phyloP scores from a whole-genome alignment of 2,888 invertebrate genomes.

The Odontocerum albicorne region DNA sequence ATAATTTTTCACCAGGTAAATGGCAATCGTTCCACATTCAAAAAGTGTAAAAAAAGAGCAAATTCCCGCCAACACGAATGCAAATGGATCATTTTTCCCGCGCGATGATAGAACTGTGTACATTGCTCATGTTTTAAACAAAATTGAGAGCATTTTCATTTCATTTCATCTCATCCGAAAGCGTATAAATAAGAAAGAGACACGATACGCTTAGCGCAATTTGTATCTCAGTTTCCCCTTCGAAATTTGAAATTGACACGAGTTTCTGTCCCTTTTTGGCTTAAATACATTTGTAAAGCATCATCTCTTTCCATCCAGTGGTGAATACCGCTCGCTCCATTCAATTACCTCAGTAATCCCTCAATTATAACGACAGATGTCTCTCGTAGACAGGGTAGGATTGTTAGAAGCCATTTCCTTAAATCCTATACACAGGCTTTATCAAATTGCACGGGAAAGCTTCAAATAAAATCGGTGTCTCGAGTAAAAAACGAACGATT shows the following conservation, averaged over 20 bases:
- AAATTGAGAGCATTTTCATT: not conserved
- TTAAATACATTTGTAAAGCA: constrained; percentile 26
- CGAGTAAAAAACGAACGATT: constrained; percentile 8
- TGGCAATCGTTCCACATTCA: not conserved
- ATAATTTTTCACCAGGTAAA: too few relatives aligned
- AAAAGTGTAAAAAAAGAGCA: too few relatives aligned
- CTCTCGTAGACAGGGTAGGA: constrained; percentile 40
- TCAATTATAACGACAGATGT: constrained; percentile 67
- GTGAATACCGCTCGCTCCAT: constrained; percentile 46
- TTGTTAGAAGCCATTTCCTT: constrained; percentile 24
- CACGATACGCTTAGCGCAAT: constrained; percentile 63
- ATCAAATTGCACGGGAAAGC: constrained; percentile 6
- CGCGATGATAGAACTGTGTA: constrained; percentile 33
- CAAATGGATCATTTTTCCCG: constrained; percentile 28
- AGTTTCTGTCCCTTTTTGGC: constrained; percentile 45
- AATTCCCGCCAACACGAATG: constrained; percentile 18
- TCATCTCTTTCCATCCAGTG: constrained; percentile 45
- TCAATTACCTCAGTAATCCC: constrained; percentile 71
- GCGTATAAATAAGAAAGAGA: constrained; percentile 67
- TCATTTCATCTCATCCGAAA: not conserved
- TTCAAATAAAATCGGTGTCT: constrained; percentile 7
- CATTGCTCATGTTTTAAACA: constrained; percentile 12
- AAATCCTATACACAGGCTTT: constrained; percentile 6
- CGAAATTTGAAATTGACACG: constrained; percentile 40
- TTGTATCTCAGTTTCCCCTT: constrained; percentile 22